These are phyloP conservation scores for Cinclus cinclus DNA, from an alignment of 2,113 vertebrate genomes.

Conservation along the genomic window DNA sequence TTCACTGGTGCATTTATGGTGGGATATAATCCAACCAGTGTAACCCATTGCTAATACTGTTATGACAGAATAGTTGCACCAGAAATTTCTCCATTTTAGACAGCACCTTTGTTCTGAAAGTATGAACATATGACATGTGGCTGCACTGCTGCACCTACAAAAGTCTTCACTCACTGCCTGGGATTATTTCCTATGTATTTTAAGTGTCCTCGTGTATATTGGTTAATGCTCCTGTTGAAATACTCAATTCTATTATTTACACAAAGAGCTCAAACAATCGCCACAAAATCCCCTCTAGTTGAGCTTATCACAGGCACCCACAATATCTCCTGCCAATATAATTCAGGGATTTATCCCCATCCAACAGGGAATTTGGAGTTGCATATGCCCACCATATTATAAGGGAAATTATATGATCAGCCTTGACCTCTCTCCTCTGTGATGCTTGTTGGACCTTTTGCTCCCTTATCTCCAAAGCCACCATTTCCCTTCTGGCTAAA, in stretches of 20 bases:
- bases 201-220: background rate
- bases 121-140: background rate
- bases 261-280: background rate
- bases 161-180: background rate
- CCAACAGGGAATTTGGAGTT: background rate
- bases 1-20: background rate
- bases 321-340: background rate
- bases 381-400: background rate
- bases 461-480: background rate
- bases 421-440: background rate
- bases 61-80: background rate
- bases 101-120: background rate
- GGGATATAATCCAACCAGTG: background rate
- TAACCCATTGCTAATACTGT: background rate
- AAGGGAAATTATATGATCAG: background rate
- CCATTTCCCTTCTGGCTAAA: background rate
- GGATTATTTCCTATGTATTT: background rate
- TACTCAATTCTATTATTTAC: background rate
- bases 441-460: background rate
- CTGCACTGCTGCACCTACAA: background rate
- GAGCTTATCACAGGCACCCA: background rate
- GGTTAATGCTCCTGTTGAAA: background rate
- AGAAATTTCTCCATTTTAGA: background rate
- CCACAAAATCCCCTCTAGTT: accelerated
- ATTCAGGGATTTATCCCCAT: background rate